Conservation (phyloP, 2,888 invertebrate species). For the Acleris laterana region DNA sequence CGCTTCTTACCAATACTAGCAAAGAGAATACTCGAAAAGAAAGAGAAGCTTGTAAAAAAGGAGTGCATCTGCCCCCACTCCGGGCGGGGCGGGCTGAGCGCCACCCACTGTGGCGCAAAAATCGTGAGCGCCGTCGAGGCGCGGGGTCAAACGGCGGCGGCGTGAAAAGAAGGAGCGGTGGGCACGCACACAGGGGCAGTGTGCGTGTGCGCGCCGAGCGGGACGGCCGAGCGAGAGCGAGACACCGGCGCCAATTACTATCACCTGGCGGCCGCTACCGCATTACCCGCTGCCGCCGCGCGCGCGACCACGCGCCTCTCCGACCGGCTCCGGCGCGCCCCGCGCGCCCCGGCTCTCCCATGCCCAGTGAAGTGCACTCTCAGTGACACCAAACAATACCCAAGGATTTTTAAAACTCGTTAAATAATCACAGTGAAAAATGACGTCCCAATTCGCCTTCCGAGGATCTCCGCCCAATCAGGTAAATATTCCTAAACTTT, state of each 20-base stretch:
- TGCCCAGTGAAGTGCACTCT: slow-evolving; percentile 81
- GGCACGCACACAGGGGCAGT: slow-evolving; percentile 70
- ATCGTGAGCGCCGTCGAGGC: slow-evolving; percentile 84
- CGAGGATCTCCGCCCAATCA: slow-evolving; percentile 82
- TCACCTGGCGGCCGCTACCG: slow-evolving; percentile 87
- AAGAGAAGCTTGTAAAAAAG: slow-evolving; percentile 84
- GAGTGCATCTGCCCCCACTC: slow-evolving; percentile 83
- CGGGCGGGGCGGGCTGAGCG: slow-evolving; percentile 77
- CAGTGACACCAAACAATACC: slow-evolving; percentile 66
- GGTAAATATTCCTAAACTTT: slow-evolving; percentile 56
- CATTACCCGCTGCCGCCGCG: slow-evolving; percentile 85
- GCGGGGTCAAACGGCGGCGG: slow-evolving; percentile 84
- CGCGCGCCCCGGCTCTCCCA: slow-evolving; percentile 51
- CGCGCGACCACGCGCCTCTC: slow-evolving; percentile 83
- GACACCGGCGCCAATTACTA: slow-evolving; percentile 86
- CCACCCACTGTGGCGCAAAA: slow-evolving; percentile 87
- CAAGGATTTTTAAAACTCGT: slow-evolving; percentile 51
- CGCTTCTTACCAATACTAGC: slow-evolving; percentile 79
- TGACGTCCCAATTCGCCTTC: slow-evolving; percentile 83
- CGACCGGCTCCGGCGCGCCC: slow-evolving; percentile 59
- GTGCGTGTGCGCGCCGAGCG: slow-evolving; percentile 79
- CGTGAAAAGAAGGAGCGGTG: slow-evolving; percentile 83
- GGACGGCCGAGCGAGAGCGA: slow-evolving; percentile 79
- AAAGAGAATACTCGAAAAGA: slow-evolving; percentile 84
- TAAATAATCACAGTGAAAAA: slow-evolving; percentile 69